These are phyloP conservation scores for Scaptodrosophila lebanonensis DNA, from an alignment of 1,140 invertebrate genomes.

Conservation along the genomic window DNA sequence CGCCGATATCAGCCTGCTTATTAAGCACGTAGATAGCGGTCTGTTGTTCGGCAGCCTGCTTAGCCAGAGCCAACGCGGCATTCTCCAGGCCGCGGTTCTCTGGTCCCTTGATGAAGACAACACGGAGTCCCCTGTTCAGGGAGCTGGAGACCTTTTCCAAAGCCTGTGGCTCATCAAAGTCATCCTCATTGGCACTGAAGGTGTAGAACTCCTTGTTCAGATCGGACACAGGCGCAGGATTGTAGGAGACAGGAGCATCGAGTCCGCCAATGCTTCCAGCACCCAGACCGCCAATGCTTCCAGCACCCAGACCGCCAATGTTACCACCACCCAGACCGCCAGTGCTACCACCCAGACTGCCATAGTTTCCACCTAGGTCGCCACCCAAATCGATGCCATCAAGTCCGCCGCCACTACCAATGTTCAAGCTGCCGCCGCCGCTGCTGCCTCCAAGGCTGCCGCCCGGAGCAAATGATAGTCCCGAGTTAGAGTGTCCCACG, in stretches of 20 bases:
- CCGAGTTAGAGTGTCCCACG: slow-evolving; percentile 59
- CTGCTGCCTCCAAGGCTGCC: slow-evolving; percentile 36
- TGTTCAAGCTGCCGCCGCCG: slow-evolving; percentile 15
- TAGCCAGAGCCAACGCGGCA: slow-evolving; percentile 61
- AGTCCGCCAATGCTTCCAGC: slow-evolving; percentile 26
- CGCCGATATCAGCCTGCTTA: slow-evolving; percentile 60
- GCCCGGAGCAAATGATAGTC: slow-evolving; percentile 62
- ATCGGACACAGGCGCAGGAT: slow-evolving; percentile 49
- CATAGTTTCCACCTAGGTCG: slow-evolving; percentile 16
- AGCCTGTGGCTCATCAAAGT: slow-evolving; percentile 52
- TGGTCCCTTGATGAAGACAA: slow-evolving; percentile 70
- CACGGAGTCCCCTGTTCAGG: slow-evolving; percentile 61
- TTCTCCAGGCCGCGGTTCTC: slow-evolving; percentile 67
- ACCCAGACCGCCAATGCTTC: slow-evolving; percentile 1
- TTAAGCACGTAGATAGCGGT: slow-evolving; percentile 69
- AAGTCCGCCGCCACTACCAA: slow-evolving; percentile 13
- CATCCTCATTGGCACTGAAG: slow-evolving; percentile 56
- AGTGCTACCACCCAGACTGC: slow-evolving; percentile 29
- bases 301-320: slow-evolving; percentile 9
- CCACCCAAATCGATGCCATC: slow-evolving; percentile 28
- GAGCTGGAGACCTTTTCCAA: slow-evolving; percentile 41
- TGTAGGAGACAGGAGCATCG: slow-evolving; percentile 41
- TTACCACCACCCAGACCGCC: slow-evolving; percentile 31
- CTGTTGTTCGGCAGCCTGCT: slow-evolving; percentile 64
- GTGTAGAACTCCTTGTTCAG: slow-evolving; percentile 65